Evolutionary conservation across 2,888 invertebrate species (phyloP), one percentile per base, ranked within the genome.

Genomic region (Crossocerus cetratus): DNA sequence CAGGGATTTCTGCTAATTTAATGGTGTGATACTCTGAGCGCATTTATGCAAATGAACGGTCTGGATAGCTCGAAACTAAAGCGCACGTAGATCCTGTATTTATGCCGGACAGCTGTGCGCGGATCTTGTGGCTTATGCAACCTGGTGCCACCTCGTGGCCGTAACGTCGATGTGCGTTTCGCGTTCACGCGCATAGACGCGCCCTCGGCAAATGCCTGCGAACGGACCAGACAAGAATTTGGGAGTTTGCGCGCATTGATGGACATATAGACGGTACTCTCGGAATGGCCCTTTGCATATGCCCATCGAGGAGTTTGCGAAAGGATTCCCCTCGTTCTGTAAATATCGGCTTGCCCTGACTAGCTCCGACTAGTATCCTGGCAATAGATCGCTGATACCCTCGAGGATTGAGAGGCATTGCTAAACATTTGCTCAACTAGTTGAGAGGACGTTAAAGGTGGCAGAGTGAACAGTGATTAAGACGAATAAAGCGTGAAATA

Each of bases 221-320:
- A 65, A 64, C 59, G 60, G 69, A 61, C 55, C 65, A 69, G 69
- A n/a, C 63, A 18, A 62, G 18, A 32, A 66, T 66, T 70, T 45
- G 65, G 55, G 54, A 55, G 66, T 63, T 70, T 14, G 44, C 59
- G 43, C 65, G 70, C 78, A 77, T 78, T 77, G 70, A 77, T 78
- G 72, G 66, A 57, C 61, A 66, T 61, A 65, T 56, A 65, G 43
- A 23, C 18, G 55, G 49, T 21, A 63, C 63, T 57, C 60, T 56
- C 8, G 8, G 44, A 45, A 63, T 59, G 32, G 42, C 23, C 43
- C 20, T 20, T 23, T 44, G 16, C 13, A 43, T 32, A 18, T 53
- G 67, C 58, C 59, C 21, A 32, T 64, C 66, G 58, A n/a, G 32
- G 18, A 55, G 16, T 65, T 16, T 21, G 55, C 57, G 49, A 54